phyloP scores from a whole-genome alignment of 2,888 invertebrate species.

The Fragum whitleyi region DNA sequence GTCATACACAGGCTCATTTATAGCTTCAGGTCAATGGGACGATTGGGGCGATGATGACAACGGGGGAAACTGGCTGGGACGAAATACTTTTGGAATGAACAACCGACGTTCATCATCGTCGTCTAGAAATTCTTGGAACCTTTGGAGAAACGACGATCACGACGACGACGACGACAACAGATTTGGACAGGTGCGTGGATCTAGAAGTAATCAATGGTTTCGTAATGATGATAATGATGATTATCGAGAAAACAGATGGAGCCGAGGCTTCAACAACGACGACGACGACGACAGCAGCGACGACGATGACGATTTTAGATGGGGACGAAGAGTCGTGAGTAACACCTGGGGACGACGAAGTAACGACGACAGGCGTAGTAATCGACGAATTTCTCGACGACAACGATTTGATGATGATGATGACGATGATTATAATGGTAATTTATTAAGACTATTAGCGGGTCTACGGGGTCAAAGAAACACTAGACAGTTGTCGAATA shows the following conservation, averaged over 20 bases:
- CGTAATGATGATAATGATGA: neutral
- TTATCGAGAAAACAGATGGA: neutral
- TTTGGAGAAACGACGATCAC: neutral
- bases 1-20: too few species aligned
- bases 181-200: neutral
- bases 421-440: neutral
- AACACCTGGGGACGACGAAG: neutral
- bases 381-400: neutral
- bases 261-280: neutral
- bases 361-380: neutral
- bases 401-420: neutral
- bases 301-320: slow-evolving; percentile 3
- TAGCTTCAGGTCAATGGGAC: slow-evolving; percentile 5
- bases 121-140: neutral
- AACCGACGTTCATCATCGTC: neutral
- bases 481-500: neutral
- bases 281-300: neutral
- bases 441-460: neutral
- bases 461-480: neutral
- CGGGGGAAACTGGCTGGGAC: neutral
- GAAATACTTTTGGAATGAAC: neutral
- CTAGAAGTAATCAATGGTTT: neutral
- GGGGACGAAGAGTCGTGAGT: neutral
- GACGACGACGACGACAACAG: slow-evolving; percentile 3
- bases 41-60: neutral